Percentiles rank a stretch among this genome's conserved stretches.
Conservation (phyloP, 1,140 invertebrate species). For the Aphelenchoides besseyi region DNA sequence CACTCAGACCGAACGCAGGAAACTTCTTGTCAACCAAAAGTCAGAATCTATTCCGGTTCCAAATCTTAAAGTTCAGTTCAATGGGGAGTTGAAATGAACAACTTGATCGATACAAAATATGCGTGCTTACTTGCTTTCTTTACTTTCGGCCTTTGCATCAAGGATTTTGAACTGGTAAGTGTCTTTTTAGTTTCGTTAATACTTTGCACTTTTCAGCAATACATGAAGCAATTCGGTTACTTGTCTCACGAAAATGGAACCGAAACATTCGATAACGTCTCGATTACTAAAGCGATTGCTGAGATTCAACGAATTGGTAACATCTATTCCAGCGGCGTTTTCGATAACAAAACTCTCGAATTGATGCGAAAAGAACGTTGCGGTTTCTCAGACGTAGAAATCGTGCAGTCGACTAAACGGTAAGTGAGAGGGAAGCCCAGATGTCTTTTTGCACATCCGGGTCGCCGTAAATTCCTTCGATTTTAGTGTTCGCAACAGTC, state of each 20-base stretch:
- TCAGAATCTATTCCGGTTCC: too few relatives aligned
- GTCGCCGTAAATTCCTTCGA: too few relatives aligned
- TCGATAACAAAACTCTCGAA: slow-evolving; percentile 9
- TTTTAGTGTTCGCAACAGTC: too few relatives aligned
- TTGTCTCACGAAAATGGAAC: neutral
- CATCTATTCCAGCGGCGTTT: neutral
- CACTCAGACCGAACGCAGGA: too few relatives aligned
- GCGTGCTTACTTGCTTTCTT: neutral
- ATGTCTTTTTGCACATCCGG: too few relatives aligned
- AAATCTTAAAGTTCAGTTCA: too few relatives aligned
- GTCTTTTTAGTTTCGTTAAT: too few relatives aligned
- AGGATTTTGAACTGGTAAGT: neutral
- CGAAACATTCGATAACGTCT: neutral
- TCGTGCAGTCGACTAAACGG: neutral
- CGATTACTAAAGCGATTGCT: neutral
- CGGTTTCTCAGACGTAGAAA: neutral
- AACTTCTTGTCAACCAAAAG: too few relatives aligned
- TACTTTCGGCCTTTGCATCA: neutral
- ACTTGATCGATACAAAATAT: too few relatives aligned
- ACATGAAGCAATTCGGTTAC: neutral
- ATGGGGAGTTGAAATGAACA: too few relatives aligned
- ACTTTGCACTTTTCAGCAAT: slow-evolving; percentile 2
- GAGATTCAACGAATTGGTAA: slow-evolving; percentile 17
- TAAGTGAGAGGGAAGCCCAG: too few relatives aligned
- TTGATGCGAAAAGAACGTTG: slow-evolving; percentile 1